Evolutionary conservation across 2,888 invertebrate genomes (phyloP).

Genomic region (Oscheius sp.): DNA sequence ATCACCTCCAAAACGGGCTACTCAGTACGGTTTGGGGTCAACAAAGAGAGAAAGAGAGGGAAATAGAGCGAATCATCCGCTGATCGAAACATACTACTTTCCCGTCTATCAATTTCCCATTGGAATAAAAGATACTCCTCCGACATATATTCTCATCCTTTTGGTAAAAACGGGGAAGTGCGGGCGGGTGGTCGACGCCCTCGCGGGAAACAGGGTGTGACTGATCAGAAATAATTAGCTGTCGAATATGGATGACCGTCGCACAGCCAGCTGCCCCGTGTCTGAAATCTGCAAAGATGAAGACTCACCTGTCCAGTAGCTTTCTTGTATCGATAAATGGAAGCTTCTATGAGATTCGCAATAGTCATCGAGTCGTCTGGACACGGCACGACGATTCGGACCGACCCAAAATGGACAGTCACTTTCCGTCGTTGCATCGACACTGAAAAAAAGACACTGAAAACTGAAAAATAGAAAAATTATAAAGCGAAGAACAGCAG

Average conservation of each 20-base stretch:
- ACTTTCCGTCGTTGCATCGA: conserved; percentile 34
- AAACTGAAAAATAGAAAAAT: not conserved
- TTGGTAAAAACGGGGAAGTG: not conserved
- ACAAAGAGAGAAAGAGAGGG: no score
- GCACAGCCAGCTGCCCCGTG: no score
- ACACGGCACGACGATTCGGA: conserved; percentile 52
- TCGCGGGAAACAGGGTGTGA: not conserved
- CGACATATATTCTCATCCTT: no score
- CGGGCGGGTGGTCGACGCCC: not conserved
- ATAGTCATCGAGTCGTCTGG: conserved; percentile 36
- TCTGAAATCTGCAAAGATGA: not conserved
- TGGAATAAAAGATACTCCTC: not conserved
- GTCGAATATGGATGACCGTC: no score
- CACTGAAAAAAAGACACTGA: conserved; percentile 16
- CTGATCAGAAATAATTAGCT: no score
- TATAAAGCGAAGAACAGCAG: no score
- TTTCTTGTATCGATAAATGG: conserved; percentile 42
- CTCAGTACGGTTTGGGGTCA: no score
- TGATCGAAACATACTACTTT: no score
- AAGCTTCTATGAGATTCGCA: conserved; percentile 41
- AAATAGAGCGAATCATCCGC: no score
- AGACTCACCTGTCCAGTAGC: conserved; percentile 43
- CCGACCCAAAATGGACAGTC: conserved; percentile 47
- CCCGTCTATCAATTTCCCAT: not conserved
- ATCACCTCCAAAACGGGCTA: conserved; percentile 16